Evolutionary conservation across 2,888 invertebrate genomes (phyloP), one percentile per base, ranked within the genome.

Genomic region (Parnassius apollo): DNA sequence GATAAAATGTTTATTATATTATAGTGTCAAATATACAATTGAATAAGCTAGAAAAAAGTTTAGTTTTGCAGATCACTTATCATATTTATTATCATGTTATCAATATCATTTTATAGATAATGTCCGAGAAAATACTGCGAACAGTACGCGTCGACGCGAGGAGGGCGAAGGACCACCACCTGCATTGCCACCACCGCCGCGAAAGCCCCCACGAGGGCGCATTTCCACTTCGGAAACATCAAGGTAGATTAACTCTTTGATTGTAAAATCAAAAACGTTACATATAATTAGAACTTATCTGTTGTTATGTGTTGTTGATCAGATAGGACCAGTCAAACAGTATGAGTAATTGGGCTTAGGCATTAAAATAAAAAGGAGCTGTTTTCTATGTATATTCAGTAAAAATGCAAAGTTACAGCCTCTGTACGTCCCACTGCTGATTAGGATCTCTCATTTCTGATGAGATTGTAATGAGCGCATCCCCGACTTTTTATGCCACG

Each of bases 171-270:
- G 82, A 54, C 85, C 88, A 22, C 88, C 87, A 48, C 91, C 91
- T 8, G 87, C 89, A 51, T 73, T 91, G 56, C 91, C 91, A 12
- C 91, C 91, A 50, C 91, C 91, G 42, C 91, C 91, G 2, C 75
- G 90, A 58, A 87, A 86, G 65, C 85, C 87, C 1, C 81, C 87
- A 42, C 80, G 90, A 68, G 80, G 79, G 53, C 75, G 86, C 42
- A 67, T 76, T 9, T 77, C 78, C 10, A 75, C 74, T 25, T 71
- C 84, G 9, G 88, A 90, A 2, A 80, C 78, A 13, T 74, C 83
- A 65, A 83, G 86, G 89, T 89, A 35, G 7, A 10, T 46, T 46
- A n/a, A 46, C 9, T 9, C 9, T 44, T 44, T 11, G 9, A 44
- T 44, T 44, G 8, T 44, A 44, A 11, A 44, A 44, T 2, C 46